phyloP scores from a whole-genome alignment of 2,113 vertebrate genomes.

The Agapornis roseicollis region DNA sequence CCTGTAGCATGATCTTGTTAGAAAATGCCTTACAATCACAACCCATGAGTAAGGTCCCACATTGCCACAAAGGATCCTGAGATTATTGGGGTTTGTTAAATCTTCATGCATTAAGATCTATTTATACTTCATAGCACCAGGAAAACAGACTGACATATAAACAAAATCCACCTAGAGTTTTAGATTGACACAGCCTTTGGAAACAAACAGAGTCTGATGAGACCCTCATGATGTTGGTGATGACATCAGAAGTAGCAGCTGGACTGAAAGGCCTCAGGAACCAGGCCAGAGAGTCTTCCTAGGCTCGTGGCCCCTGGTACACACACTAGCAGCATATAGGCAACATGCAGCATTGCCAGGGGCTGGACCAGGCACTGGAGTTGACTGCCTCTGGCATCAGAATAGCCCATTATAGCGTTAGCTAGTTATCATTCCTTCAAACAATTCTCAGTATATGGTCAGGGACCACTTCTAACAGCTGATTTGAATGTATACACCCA shows the following conservation, averaged over 20 bases:
- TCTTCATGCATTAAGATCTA: neutral
- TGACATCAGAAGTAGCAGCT: neutral
- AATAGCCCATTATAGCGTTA: neutral
- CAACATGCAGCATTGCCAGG: neutral
- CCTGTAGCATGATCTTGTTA: neutral
- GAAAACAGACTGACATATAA: neutral
- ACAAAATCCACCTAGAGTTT: neutral
- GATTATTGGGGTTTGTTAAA: neutral
- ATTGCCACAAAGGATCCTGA: neutral
- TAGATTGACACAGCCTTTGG: neutral
- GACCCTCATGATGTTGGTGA: neutral
- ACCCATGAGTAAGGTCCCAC: neutral
- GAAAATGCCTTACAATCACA: neutral
- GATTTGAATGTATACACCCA: neutral
- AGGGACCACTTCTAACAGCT: neutral
- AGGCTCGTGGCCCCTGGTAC: neutral
- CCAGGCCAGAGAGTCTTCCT: neutral
- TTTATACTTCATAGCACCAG: neutral
- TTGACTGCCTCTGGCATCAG: neutral
- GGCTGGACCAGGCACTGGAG: neutral
- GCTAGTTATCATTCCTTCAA: neutral
- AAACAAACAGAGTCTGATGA: neutral
- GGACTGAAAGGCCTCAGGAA: neutral
- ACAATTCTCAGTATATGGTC: neutral
- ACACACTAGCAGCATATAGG: fast-evolving